Conservation (phyloP, 2,797 vertebrate species). For the Martes flavigula region DNA sequence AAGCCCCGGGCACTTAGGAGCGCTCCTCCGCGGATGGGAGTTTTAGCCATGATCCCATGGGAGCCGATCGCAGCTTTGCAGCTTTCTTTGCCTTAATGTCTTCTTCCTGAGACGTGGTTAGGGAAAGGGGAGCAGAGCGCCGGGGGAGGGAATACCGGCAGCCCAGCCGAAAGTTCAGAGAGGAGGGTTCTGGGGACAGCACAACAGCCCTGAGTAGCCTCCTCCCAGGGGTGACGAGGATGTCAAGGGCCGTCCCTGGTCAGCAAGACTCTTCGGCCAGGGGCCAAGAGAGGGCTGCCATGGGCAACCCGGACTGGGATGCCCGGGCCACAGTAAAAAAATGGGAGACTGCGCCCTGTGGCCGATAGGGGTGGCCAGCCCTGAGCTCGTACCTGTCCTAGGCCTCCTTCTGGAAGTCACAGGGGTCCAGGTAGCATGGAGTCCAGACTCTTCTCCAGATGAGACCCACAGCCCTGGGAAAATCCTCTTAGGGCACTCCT, state of each 20-base stretch:
- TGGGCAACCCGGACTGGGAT: neutral
- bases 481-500: rapidly evolving
- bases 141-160: neutral
- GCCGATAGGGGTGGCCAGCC: neutral
- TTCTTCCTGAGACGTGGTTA: neutral
- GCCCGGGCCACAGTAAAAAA: neutral
- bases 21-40: neutral
- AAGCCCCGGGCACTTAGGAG: neutral
- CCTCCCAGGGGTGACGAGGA: neutral
- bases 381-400: neutral
- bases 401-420: neutral
- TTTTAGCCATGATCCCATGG: neutral
- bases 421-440: neutral
- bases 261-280: neutral
- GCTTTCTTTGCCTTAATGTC: neutral
- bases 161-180: neutral
- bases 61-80: neutral
- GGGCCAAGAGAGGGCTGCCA: neutral
- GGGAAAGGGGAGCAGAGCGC: neutral
- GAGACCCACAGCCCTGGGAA: neutral
- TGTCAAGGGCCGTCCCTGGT: too few species aligned
- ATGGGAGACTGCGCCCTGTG: neutral
- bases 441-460: neutral
- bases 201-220: neutral
- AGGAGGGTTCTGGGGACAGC: neutral